Percentiles rank a stretch among this genome's conserved stretches.
phyloP scores from a whole-genome alignment of 23 tunicate genomes.

The Styela clava region DNA sequence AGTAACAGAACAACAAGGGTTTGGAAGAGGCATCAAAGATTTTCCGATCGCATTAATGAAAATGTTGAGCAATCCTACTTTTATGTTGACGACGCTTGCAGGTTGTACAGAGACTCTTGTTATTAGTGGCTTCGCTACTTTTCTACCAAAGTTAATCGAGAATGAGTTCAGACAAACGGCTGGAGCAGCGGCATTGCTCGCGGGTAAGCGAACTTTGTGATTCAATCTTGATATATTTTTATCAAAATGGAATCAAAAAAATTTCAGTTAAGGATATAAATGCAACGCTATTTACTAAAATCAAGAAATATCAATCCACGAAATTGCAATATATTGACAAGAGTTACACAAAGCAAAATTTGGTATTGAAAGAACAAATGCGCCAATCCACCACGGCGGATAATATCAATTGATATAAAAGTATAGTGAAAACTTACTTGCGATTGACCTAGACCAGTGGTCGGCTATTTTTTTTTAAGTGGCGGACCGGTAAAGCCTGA shows the following conservation, averaged over 20 bases:
- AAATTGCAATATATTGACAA: too few species aligned
- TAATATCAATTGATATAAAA: too few species aligned
- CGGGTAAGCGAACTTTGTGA: slow-evolving; percentile 81
- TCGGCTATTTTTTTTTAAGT: too few species aligned
- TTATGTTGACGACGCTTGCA: slow-evolving; percentile 50
- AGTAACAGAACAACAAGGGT: slow-evolving; percentile 46
- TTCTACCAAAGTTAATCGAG: slow-evolving; percentile 92
- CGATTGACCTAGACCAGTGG: too few species aligned
- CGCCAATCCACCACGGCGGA: too few species aligned
- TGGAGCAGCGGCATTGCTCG: slow-evolving; percentile 84
- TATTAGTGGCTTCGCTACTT: slow-evolving; percentile 87
- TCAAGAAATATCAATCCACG: too few species aligned
- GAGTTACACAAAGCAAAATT: too few species aligned
- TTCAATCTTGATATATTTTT: too few species aligned
- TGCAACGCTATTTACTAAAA: not conserved
- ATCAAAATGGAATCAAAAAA: not conserved
- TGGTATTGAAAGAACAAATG: too few species aligned
- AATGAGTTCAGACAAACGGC: slow-evolving; percentile 77
- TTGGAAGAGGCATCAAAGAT: slow-evolving; percentile 72
- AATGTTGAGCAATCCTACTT: slow-evolving; percentile 69
- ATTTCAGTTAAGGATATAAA: not conserved
- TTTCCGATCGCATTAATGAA: slow-evolving; percentile 62
- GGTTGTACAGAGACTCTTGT: slow-evolving; percentile 73
- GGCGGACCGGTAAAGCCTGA: too few species aligned
- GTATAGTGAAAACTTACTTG: too few species aligned